These are phyloP conservation scores for Andrena bucephala DNA, from an alignment of 2,888 invertebrate species.

Conservation along the genomic window DNA sequence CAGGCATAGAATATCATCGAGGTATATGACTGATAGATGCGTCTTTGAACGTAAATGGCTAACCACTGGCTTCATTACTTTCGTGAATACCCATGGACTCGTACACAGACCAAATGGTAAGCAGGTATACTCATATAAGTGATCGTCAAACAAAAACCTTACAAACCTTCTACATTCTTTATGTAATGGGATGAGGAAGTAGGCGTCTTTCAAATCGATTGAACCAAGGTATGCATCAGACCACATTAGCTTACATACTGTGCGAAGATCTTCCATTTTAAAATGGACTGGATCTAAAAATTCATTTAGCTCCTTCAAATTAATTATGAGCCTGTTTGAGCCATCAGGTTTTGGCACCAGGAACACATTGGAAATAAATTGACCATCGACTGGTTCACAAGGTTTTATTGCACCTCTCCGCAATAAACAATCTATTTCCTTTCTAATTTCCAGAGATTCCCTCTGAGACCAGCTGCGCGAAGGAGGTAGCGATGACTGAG, in stretches of 20 bases:
- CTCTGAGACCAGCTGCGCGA: no score
- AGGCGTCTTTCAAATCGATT: neutral
- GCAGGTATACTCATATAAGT: neutral
- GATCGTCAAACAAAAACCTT: neutral
- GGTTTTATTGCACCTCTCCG: neutral
- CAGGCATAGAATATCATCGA: conserved; percentile 19
- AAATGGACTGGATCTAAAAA: neutral
- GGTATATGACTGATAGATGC: neutral
- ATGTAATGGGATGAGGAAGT: neutral
- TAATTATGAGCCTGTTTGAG: neutral
- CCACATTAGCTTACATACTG: neutral
- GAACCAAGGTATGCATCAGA: neutral
- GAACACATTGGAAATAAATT: neutral
- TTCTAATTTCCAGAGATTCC: no score
- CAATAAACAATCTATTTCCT: no score
- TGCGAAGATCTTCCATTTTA: neutral
- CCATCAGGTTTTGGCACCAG: neutral
- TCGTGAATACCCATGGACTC: conserved; percentile 26
- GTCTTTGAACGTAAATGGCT: neutral
- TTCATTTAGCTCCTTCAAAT: neutral
- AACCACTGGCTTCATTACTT: conserved; percentile 15
- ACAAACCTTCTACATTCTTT: neutral
- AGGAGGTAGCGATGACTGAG: no score
- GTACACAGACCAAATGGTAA: conserved; percentile 11
- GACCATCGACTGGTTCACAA: neutral